These are phyloP conservation scores for Philopotamus ludificatus DNA, from an alignment of 1,140 invertebrate species.

Conservation along the genomic window DNA sequence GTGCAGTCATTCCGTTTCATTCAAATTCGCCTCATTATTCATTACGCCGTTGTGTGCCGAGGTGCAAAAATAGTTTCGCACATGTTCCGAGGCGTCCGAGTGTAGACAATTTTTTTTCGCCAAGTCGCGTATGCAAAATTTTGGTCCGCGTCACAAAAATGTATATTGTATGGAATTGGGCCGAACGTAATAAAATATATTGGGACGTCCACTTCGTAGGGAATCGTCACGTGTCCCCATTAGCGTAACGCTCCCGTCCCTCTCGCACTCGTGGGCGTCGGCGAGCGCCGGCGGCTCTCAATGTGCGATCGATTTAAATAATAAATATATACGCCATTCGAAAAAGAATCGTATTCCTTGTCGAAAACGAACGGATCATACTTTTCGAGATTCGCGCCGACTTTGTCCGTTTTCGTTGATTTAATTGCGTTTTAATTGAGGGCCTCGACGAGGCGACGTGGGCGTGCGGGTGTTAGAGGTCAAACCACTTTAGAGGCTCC, in stretches of 20 bases:
- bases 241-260: not conserved
- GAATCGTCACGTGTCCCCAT: not conserved
- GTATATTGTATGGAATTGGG: not conserved
- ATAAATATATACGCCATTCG: too few relatives aligned
- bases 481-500: slow-evolving; percentile 27
- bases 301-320: too few relatives aligned
- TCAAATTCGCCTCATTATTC: not conserved
- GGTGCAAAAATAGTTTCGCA: not conserved
- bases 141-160: not conserved
- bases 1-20: not conserved
- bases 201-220: not conserved
- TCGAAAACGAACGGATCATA: too few relatives aligned
- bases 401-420: slow-evolving; percentile 6
- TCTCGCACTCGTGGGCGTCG: too few relatives aligned
- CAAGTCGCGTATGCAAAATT: not conserved
- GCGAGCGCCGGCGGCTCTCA: too few relatives aligned
- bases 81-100: not conserved
- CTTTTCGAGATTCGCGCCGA: not conserved
- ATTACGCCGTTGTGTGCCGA: not conserved
- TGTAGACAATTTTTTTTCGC: not conserved
- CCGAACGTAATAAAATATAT: too few relatives aligned
- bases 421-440: slow-evolving; percentile 40
- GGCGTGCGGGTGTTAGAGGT: slow-evolving; percentile 31
- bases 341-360: too few relatives aligned
- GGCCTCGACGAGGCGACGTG: slow-evolving; percentile 18